Conservation (phyloP, 2,797 vertebrate genomes). For the Acanthornis magna region DNA sequence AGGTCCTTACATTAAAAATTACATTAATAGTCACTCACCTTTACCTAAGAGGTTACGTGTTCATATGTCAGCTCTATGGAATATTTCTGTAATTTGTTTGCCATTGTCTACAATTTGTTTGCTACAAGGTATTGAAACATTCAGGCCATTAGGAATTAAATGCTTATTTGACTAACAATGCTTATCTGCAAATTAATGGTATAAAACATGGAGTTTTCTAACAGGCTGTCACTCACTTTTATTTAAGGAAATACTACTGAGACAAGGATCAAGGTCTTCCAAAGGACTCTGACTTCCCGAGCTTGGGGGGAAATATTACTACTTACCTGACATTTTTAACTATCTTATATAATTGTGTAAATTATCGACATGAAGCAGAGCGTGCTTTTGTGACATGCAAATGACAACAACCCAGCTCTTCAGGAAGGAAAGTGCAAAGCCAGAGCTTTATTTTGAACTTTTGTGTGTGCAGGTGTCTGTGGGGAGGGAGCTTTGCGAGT, state of each 20-base stretch:
- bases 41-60: constrained; percentile 61
- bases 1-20: constrained; percentile 24
- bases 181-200: constrained; percentile 32
- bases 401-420: constrained; percentile 17
- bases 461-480: background rate
- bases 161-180: constrained; percentile 62
- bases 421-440: background rate
- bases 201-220: constrained; percentile 51
- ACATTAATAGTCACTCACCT: constrained; percentile 62
- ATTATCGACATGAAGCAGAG: constrained; percentile 33
- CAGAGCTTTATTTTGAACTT: background rate
- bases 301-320: background rate
- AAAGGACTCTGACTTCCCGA: constrained; percentile 32
- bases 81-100: constrained; percentile 48
- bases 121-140: constrained; percentile 43
- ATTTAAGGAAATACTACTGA: constrained; percentile 52
- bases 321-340: constrained; percentile 44
- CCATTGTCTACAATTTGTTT: constrained; percentile 51
- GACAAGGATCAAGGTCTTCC: constrained; percentile 49
- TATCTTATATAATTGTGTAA: constrained; percentile 35
- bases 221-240: constrained; percentile 49
- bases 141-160: constrained; percentile 50
- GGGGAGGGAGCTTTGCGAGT: background rate
- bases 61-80: constrained; percentile 42
- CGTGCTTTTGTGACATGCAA: constrained; percentile 34